Base-by-base conservation (phyloP, 1,140 invertebrate species). In the Caenorhabditis inopinata region DNA sequence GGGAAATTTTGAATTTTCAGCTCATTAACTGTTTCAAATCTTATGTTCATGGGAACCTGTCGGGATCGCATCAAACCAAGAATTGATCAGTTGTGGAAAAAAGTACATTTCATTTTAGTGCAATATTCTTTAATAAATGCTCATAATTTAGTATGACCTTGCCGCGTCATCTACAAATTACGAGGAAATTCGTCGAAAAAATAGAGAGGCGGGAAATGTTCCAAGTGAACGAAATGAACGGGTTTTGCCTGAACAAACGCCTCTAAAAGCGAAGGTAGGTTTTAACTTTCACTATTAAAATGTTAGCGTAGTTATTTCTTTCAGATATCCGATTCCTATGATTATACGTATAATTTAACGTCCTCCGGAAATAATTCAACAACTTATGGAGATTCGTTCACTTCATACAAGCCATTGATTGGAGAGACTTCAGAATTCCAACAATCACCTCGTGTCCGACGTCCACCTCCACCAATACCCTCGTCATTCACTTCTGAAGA, bases 21-120 rank as follows among this genome's bases (percentile, higher is more conserved):
- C 5, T 80, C 79, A 14, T 49, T 80, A 5, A 75, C 73, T n/a
- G 79, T 42, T 51, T 49, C 62, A 4, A 80, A 80, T 27, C 14
- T 75, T 1, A 38, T 80, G 62, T 74, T 58, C 35, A 80, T 80
- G 79, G 73, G 73, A 11, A 80, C 42, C 11, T 80, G 79, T 23
- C 23, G 51, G 21, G 79, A 80, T 14, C 45, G 79, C 3, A 46
- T 80, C 7, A 48, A 68, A 29, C 79, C 79, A 25, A 74, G 46
- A 74, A 75, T 80, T 11, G 73, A 74, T 29, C 45, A 80, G 32
- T 18, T 80, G 0, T 80, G 79, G 79, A 16, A 53, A 3, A 80
- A 75, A 25, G 79, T 79, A 29, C 5, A 21, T 76, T 32, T 14
- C 9, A 23, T 38, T 74, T 21, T 29, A n/a, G 5, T 18, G 29